Evolutionary conservation across 2,888 invertebrate species (phyloP).

Genomic region (Dicyrtomina minuta): DNA sequence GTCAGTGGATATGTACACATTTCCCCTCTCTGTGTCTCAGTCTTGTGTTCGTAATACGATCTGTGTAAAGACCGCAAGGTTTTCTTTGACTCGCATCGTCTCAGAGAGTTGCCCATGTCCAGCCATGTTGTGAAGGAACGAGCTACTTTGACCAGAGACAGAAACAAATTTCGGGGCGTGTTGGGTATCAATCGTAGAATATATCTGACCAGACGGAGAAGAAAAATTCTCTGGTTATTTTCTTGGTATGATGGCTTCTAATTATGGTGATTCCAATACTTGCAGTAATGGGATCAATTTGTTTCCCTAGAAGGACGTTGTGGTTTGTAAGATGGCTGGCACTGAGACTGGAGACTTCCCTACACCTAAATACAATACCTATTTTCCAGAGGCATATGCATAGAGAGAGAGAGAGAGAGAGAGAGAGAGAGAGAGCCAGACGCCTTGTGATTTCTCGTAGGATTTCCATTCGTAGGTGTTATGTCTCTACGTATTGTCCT

Average conservation of each 20-base stretch:
- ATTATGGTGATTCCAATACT: conserved; percentile 44
- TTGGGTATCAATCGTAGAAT: conserved; percentile 34
- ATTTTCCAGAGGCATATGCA: too few relatives aligned
- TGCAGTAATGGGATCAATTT: conserved; percentile 43
- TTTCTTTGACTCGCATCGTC: background rate
- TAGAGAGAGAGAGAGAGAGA: background rate
- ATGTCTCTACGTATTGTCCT: conserved; percentile 27
- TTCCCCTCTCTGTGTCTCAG: conserved; percentile 1
- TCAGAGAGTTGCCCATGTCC: conserved; percentile 23
- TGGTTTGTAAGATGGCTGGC: conserved; percentile 31
- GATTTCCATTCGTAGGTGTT: conserved; percentile 18
- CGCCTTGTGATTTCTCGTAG: conserved; percentile 16
- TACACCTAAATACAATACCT: too few relatives aligned
- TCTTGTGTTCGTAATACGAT: background rate
- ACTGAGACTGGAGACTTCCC: conserved; percentile 19
- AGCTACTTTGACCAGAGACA: conserved; percentile 37
- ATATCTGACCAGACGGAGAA: background rate
- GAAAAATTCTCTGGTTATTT: conserved; percentile 35
- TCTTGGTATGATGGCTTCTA: conserved; percentile 37
- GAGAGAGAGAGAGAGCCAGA: background rate
- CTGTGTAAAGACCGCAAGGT: background rate
- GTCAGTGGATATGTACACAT: conserved; percentile 3
- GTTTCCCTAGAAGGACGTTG: conserved; percentile 39
- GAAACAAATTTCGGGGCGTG: conserved; percentile 43
- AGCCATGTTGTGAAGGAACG: conserved; percentile 13